Conservation (phyloP, 2,797 vertebrate genomes). For the Notoglanidium macrostoma region DNA sequence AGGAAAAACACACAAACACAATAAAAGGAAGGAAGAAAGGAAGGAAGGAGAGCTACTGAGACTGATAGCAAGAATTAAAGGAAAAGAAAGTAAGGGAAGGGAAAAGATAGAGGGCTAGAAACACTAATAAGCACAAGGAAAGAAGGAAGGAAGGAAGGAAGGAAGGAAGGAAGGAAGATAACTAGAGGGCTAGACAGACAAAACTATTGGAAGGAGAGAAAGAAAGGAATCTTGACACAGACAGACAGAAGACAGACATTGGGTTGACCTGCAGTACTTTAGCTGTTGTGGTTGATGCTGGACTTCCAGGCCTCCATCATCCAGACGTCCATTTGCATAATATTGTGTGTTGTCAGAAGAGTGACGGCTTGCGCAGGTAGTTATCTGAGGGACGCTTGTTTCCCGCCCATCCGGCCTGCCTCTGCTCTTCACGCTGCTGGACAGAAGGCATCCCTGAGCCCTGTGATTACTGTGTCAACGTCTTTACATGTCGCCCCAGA, state of each 20-base stretch:
- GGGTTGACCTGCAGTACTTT: slow-evolving; percentile 46
- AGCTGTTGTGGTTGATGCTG: slow-evolving; percentile 40
- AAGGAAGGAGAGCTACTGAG: background rate
- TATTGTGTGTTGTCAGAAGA: slow-evolving; percentile 76
- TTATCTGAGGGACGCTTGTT: slow-evolving; percentile 66
- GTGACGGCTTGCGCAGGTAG: slow-evolving; percentile 68
- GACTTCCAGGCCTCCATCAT: slow-evolving; percentile 60
- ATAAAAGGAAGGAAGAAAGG: background rate
- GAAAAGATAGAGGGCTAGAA: background rate
- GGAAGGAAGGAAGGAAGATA: background rate
- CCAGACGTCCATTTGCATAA: slow-evolving; percentile 74
- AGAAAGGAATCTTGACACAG: slow-evolving; percentile 8
- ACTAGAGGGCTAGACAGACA: slow-evolving; percentile 45
- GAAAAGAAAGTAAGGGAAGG: slow-evolving; percentile 6
- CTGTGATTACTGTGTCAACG: slow-evolving; percentile 80
- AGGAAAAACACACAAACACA: slow-evolving; percentile 34
- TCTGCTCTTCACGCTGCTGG: slow-evolving; percentile 68
- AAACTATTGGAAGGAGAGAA: slow-evolving; percentile 23
- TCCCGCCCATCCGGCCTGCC: slow-evolving; percentile 52
- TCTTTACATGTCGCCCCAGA: slow-evolving; percentile 74
- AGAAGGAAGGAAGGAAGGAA: background rate
- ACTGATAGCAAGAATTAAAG: background rate
- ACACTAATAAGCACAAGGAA: background rate
- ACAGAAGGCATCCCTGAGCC: slow-evolving; percentile 75
- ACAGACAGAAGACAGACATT: slow-evolving; percentile 39